Evolutionary conservation across 2,888 invertebrate species (phyloP).

Genomic region (Phortica magna): DNA sequence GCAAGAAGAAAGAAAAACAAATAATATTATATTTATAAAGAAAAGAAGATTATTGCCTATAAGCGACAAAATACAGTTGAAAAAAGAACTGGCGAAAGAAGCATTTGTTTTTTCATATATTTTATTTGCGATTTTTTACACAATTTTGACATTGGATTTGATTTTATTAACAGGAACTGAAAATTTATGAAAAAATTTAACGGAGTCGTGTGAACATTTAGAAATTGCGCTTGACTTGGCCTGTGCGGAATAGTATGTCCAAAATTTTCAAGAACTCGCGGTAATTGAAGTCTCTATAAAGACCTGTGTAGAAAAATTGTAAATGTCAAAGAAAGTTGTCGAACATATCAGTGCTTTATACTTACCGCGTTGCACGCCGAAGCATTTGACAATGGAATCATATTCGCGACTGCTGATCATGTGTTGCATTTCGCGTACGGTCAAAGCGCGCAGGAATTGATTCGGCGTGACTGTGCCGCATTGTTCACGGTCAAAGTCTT

Average conservation of each 20-base stretch:
- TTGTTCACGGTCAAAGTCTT: conserved; percentile 84
- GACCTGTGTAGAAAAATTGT: conserved; percentile 49
- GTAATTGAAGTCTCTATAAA: conserved; percentile 84
- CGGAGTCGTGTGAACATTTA: conserved; percentile 40
- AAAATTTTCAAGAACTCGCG: conserved; percentile 84
- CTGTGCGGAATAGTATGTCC: conserved; percentile 82
- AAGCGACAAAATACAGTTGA: conserved; percentile 52
- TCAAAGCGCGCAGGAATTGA: conserved; percentile 83
- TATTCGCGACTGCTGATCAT: conserved; percentile 84
- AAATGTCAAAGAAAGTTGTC: background rate
- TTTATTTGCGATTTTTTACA: background rate
- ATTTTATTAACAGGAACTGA: background rate
- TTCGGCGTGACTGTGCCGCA: conserved; percentile 84
- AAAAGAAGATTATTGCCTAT: conserved; percentile 57
- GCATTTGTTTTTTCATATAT: conserved; percentile 44
- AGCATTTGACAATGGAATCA: conserved; percentile 86
- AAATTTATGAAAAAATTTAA: background rate
- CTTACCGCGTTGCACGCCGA: conserved; percentile 82
- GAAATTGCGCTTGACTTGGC: conserved; percentile 76
- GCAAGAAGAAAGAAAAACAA: conserved; percentile 41
- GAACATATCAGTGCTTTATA: too few species aligned
- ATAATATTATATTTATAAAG: conserved; percentile 63
- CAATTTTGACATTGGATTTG: background rate
- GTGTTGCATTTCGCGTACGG: conserved; percentile 82
- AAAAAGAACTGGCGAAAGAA: conserved; percentile 44